These are phyloP conservation scores for Ia io DNA, from an alignment of 2,113 vertebrate species.

Conservation along the genomic window DNA sequence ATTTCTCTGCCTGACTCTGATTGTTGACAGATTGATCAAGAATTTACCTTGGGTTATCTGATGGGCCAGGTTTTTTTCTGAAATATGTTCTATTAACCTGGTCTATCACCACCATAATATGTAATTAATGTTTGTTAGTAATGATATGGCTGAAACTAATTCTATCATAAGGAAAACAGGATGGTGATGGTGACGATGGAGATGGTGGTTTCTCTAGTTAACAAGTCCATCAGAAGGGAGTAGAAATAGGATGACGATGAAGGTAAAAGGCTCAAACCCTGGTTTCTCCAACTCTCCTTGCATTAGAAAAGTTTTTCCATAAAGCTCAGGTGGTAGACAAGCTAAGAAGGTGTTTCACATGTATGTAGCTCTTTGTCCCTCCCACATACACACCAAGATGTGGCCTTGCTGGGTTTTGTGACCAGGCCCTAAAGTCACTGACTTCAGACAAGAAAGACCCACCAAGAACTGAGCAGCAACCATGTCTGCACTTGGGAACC, in stretches of 20 bases:
- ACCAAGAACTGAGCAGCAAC: not conserved
- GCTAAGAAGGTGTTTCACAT: conserved; percentile 26
- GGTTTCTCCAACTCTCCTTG: not conserved
- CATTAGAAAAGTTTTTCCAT: not conserved
- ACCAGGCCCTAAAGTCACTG: not conserved
- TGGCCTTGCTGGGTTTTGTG: not conserved
- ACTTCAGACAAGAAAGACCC: not conserved
- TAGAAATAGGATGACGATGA: not conserved
- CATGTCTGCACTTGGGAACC: not conserved
- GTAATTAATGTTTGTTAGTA: not conserved
- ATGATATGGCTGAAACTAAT: not conserved
- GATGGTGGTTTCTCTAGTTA: not conserved
- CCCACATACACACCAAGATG: not conserved
- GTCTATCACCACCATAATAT: not conserved
- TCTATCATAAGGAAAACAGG: not conserved
- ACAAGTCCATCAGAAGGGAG: not conserved
- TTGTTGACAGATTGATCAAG: not conserved
- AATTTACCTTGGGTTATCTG: not conserved
- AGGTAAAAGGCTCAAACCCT: not conserved
- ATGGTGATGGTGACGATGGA: not conserved
- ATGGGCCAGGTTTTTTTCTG: not conserved
- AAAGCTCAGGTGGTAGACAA: not conserved
- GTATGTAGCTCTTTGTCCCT: not conserved
- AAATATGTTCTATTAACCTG: not conserved
- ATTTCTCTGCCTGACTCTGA: not conserved